A percentile compares a stretch with the other conserved stretches of the same genome.
phyloP scores from a whole-genome alignment of 2,797 vertebrate genomes.

The Malacoraja senta region DNA sequence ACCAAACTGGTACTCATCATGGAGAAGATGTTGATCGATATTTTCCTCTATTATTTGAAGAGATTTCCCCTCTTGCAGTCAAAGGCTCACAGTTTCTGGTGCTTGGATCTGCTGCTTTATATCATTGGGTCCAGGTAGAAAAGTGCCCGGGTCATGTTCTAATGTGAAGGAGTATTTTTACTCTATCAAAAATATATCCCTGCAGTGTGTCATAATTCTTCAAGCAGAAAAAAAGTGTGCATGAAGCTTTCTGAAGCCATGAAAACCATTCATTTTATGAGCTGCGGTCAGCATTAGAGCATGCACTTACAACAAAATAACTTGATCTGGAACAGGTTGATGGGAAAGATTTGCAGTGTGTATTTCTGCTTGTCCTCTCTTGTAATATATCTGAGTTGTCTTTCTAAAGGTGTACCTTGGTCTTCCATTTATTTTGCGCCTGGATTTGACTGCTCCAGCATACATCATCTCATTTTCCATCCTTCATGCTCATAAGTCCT shows the following conservation, averaged over 20 bases:
- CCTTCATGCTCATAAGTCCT: no score
- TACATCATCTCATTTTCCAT: no score
- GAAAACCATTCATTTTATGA: not conserved
- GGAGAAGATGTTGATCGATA: not conserved
- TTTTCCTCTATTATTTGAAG: not conserved
- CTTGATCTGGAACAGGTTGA: not conserved
- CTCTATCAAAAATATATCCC: not conserved
- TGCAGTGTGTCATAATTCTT: not conserved
- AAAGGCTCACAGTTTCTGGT: not conserved
- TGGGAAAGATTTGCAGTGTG: not conserved
- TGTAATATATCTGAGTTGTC: not conserved
- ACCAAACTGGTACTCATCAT: not conserved
- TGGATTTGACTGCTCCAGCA: no score
- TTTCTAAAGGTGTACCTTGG: not conserved
- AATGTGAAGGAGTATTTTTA: not conserved
- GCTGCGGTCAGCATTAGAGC: not conserved
- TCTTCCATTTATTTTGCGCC: not conserved
- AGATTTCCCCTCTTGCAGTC: not conserved
- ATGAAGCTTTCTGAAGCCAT: not conserved
- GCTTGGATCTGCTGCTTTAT: not conserved
- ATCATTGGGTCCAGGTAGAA: not conserved
- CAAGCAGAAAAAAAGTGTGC: not conserved
- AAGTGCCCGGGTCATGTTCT: not conserved
- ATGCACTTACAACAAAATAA: not conserved
- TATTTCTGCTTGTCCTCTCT: not conserved